Evolutionary conservation across 2,113 vertebrate genomes (phyloP).

Genomic region (Blennius ocellaris): DNA sequence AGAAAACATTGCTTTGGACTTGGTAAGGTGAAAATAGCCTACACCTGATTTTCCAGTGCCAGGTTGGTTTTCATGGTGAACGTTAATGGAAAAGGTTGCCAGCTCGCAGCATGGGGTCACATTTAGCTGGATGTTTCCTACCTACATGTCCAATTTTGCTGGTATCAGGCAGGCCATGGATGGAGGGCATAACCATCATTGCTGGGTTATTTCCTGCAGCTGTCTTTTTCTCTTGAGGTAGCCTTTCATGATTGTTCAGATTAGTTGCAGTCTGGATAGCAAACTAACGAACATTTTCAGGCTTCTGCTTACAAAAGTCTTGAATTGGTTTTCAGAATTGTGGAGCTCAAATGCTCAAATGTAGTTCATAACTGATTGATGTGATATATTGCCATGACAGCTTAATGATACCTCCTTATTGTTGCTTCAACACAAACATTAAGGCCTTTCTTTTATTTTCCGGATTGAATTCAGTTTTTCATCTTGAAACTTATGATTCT

Average conservation of each 20-base stretch:
- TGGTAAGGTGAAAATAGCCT: slow-evolving; percentile 45
- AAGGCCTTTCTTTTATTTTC: slow-evolving; percentile 3
- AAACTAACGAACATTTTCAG: not conserved
- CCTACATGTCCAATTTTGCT: slow-evolving; percentile 60
- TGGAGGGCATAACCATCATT: slow-evolving; percentile 66
- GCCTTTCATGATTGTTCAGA: not conserved
- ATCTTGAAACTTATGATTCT: slow-evolving; percentile 13
- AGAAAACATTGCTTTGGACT: slow-evolving; percentile 28
- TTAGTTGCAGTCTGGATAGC: not conserved
- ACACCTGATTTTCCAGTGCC: slow-evolving; percentile 55
- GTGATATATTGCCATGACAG: not conserved
- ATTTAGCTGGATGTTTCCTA: slow-evolving; percentile 51
- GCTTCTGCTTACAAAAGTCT: too few relatives aligned
- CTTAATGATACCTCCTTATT: not conserved
- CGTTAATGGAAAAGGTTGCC: slow-evolving; percentile 69
- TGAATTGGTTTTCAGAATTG: too few relatives aligned
- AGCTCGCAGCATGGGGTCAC: slow-evolving; percentile 59
- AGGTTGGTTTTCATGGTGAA: slow-evolving; percentile 46
- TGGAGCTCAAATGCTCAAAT: too few relatives aligned
- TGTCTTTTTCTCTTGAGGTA: slow-evolving; percentile 41
- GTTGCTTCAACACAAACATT: slow-evolving; percentile 27
- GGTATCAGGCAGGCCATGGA: slow-evolving; percentile 57
- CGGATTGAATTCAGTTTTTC: slow-evolving; percentile 34
- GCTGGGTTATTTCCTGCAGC: slow-evolving; percentile 43
- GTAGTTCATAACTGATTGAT: not conserved